Evolutionary conservation across 2,113 vertebrate species (phyloP).

Genomic region (Etheostoma cragini): DNA sequence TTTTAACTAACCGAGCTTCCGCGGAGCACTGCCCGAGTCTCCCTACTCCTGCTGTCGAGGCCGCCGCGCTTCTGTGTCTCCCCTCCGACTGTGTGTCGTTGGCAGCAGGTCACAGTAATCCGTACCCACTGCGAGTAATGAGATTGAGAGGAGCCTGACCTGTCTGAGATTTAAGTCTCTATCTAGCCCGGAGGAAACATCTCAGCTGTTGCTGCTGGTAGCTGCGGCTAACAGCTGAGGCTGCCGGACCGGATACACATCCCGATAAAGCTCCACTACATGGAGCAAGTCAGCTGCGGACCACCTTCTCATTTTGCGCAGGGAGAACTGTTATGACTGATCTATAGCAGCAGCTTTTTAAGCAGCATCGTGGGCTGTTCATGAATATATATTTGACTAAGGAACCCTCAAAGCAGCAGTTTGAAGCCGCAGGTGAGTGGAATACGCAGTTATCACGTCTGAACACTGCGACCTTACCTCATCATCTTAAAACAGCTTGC

Average conservation of each 20-base stretch:
- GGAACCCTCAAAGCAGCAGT: neutral
- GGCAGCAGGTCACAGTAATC: conserved; percentile 41
- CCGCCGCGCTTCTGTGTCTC: conserved; percentile 7
- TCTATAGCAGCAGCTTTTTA: neutral
- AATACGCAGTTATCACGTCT: conserved; percentile 9
- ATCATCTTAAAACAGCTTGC: neutral
- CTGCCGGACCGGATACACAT: conserved; percentile 21
- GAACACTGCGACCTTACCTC: conserved; percentile 7
- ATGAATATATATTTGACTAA: neutral
- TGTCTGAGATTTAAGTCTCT: conserved; percentile 23
- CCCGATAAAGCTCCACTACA: conserved; percentile 12
- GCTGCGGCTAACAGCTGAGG: conserved; percentile 22
- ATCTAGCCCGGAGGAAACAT: neutral
- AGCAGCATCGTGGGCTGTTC: neutral
- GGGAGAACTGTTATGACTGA: conserved; percentile 29
- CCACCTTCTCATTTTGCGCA: conserved; percentile 5
- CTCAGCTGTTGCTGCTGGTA: conserved; percentile 13
- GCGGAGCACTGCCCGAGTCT: neutral
- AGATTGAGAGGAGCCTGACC: conserved; percentile 5
- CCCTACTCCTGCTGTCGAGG: conserved; percentile 17
- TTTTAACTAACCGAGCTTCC: neutral
- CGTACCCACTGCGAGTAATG: conserved; percentile 39
- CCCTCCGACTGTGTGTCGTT: conserved; percentile 17
- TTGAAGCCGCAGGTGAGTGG: conserved; percentile 65
- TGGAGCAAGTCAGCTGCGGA: conserved; percentile 28